phyloP scores from a whole-genome alignment of 2,797 vertebrate genomes.

The Onychomys torridus region DNA sequence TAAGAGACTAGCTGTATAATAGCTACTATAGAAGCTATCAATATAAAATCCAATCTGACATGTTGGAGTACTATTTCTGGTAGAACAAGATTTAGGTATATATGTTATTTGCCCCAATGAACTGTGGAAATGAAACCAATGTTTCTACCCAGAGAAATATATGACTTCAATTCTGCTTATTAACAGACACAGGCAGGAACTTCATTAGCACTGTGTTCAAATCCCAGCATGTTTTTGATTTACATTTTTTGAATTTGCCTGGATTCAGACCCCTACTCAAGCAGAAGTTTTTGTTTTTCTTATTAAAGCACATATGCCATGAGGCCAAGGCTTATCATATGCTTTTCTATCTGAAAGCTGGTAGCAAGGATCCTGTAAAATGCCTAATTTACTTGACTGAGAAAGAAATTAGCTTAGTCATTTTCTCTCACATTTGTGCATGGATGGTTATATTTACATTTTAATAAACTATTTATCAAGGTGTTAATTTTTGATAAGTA shows the following conservation, averaged over 20 bases:
- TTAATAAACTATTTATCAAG: constrained; percentile 15
- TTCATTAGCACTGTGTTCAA: neutral
- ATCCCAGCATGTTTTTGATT: neutral
- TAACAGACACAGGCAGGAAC: neutral
- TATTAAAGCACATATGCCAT: neutral
- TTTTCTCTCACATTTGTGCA: neutral
- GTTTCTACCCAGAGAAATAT: neutral
- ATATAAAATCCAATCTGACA: neutral
- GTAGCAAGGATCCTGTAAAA: constrained; percentile 18
- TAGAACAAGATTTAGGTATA: neutral
- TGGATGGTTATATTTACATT: neutral
- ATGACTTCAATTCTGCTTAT: neutral
- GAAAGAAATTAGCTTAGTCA: neutral
- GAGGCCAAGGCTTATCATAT: neutral
- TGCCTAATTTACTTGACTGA: constrained; percentile 26
- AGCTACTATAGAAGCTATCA: neutral
- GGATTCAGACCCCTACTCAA: neutral
- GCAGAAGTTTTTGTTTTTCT: neutral
- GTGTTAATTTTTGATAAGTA: neutral
- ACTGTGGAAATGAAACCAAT: neutral
- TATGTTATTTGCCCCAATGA: neutral
- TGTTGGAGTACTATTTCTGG: neutral
- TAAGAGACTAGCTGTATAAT: neutral
- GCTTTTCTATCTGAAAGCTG: neutral
- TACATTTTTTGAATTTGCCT: neutral